These are phyloP conservation scores for Brienomyrus brachyistius DNA, from an alignment of 2,113 vertebrate genomes.

Conservation along the genomic window DNA sequence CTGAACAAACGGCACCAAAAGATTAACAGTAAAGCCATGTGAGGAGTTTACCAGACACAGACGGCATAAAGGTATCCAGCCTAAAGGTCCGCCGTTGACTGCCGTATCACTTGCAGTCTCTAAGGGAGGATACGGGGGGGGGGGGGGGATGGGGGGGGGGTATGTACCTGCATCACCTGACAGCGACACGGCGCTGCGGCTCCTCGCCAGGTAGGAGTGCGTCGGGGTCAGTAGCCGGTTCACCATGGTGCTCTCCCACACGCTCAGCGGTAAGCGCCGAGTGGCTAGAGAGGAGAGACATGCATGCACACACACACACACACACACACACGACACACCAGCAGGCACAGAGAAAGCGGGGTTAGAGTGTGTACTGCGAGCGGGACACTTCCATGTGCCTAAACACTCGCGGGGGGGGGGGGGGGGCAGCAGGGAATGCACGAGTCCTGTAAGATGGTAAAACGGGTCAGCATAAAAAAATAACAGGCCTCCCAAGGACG, in stretches of 20 bases:
- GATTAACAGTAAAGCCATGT: background rate
- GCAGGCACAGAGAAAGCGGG: constrained; percentile 4
- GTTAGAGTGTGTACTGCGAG: background rate
- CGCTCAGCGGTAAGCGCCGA: constrained; percentile 79
- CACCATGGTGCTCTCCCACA: constrained; percentile 88
- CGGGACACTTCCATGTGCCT: background rate
- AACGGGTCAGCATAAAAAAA: background rate
- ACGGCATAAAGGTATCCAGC: background rate
- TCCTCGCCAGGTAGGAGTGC: constrained; percentile 93
- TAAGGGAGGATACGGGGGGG: background rate
- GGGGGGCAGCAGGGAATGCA: background rate
- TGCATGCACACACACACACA: constrained; percentile 11
- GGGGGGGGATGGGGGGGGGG: too few relatives aligned
- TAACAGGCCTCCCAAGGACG: background rate
- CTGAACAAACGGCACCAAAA: background rate
- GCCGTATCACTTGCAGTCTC: too few relatives aligned
- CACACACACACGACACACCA: background rate
- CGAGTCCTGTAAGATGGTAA: background rate
- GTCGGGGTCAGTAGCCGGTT: constrained; percentile 91
- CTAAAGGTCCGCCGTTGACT: background rate
- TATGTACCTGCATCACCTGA: constrained; percentile 84
- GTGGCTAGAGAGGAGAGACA: constrained; percentile 55
- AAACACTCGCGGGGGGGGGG: background rate
- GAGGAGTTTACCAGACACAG: background rate
- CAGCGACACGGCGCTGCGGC: constrained; percentile 85